phyloP scores from a whole-genome alignment of 2,113 vertebrate species.

The Corythoichthys haematopterus region DNA sequence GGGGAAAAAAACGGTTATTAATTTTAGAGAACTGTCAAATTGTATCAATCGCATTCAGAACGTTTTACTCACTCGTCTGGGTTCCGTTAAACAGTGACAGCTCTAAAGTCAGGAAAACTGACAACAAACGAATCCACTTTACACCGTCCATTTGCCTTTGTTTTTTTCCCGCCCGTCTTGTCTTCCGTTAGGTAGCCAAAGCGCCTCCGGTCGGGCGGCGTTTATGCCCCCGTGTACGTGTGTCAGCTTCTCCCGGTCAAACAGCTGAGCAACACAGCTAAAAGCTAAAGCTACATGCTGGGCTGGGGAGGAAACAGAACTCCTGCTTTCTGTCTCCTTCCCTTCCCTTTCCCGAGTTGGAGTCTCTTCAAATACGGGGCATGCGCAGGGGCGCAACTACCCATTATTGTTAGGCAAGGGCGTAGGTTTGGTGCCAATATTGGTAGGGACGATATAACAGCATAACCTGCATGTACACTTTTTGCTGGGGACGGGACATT shows the following conservation, averaged over 20 bases:
- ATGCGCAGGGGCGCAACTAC: not conserved
- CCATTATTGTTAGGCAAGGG: no score
- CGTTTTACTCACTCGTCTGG: slow-evolving; percentile 43
- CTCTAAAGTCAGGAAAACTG: slow-evolving; percentile 24
- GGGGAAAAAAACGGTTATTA: not conserved
- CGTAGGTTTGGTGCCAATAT: no score
- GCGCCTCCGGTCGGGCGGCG: not conserved
- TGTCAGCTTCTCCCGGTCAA: slow-evolving; percentile 11
- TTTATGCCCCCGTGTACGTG: not conserved
- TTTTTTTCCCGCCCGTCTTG: not conserved
- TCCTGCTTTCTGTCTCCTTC: not conserved
- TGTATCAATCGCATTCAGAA: not conserved
- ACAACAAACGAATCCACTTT: slow-evolving; percentile 21
- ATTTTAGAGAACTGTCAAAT: slow-evolving; percentile 1
- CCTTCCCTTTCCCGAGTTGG: not conserved
- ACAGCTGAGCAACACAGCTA: slow-evolving; percentile 27
- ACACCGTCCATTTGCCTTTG: slow-evolving; percentile 37
- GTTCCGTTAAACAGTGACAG: slow-evolving; percentile 38
- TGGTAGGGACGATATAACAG: no score
- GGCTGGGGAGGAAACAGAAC: slow-evolving; percentile 24
- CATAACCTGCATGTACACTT: no score
- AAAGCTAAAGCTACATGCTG: slow-evolving; percentile 19
- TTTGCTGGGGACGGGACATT: no score
- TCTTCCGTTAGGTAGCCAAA: slow-evolving; percentile 1
- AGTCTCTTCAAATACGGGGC: not conserved